Base-by-base conservation (phyloP, 2,113 vertebrate species). In the Sisor rabdophorus region DNA sequence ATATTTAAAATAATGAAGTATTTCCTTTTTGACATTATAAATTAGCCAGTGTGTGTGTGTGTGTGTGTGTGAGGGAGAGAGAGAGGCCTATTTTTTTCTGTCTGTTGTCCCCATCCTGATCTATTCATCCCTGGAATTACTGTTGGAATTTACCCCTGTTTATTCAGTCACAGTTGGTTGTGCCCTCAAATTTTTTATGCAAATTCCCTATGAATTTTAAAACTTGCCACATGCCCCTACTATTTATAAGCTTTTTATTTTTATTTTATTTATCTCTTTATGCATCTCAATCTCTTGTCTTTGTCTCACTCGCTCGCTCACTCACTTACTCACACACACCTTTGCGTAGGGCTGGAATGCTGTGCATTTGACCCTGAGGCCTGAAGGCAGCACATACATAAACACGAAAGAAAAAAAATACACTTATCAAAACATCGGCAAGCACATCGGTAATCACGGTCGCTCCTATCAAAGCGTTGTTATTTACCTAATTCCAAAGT, bases 101-200 rank as follows among this genome's bases (percentile, higher is more conserved):
- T 80, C 76, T 75, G 47, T 12, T 77, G 68, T 71, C n/a, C 71
- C 56, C 48, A 78, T 78, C 76, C 56, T 78, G 56, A 78, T 71
- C 68, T 40, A 48, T 71, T 52, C 56, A 71, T 11, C 78, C 74
- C 71, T 85, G 88, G 86, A 87, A 89, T 91, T 88, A 85, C 84
- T 59, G 56, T 84, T 78, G 89, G 88, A 90, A 92, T 91, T 88
- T 84, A 22, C 71, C 80, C 86, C 86, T 88, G 89, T 85, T 90
- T 85, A 82, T 83, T 83, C 88, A 89, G 87, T 91, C 89, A 89
- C 84, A 60, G 73, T 83, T 90, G 87, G 89, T 91, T 90, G 88
- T 88, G 85, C 83, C 87, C 82, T 75, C 81, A 88, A 84, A 87
- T 89, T 90, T 89, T 86, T 84, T 85, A 84, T 84, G 83, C 85